These are phyloP conservation scores for Mesoclemmys tuberculata DNA, from an alignment of 2,113 vertebrate species.

Conservation along the genomic window DNA sequence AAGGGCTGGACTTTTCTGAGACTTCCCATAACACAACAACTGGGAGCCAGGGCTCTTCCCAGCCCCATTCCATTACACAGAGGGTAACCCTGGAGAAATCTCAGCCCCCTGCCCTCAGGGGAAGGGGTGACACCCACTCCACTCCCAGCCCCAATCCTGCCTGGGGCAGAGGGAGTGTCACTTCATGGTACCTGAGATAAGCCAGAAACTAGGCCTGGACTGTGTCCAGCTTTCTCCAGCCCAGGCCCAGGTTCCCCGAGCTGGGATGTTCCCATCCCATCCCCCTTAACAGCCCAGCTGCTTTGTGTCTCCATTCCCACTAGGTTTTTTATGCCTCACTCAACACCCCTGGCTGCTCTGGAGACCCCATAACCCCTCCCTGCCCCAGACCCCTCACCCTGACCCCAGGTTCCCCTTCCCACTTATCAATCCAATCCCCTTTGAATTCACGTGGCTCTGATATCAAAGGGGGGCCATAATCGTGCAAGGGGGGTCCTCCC, in stretches of 20 bases:
- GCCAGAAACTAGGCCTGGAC: not conserved
- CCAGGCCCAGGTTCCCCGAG: too few relatives aligned
- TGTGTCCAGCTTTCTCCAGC: not conserved
- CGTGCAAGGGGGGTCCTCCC: too few relatives aligned
- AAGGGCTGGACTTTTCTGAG: not conserved
- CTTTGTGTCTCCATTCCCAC: not conserved
- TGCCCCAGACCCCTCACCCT: not conserved
- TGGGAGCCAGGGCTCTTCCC: not conserved
- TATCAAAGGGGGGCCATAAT: not conserved
- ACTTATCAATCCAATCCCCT: not conserved
- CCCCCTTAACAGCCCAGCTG: not conserved
- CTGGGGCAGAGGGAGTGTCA: too few relatives aligned
- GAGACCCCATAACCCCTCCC: not conserved
- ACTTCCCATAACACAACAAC: not conserved
- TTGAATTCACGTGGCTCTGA: not conserved
- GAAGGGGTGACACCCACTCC: not conserved
- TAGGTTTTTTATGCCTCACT: not conserved
- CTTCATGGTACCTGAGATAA: not conserved
- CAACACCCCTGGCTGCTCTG: not conserved
- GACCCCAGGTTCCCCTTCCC: not conserved
- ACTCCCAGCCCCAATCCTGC: not conserved
- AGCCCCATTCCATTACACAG: not conserved
- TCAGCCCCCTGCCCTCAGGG: not conserved
- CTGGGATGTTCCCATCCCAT: not conserved
- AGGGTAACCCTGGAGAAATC: not conserved